Evolutionary conservation across 2,797 vertebrate species (phyloP), one percentile per base, ranked within the genome.

Genomic region (Pelochelys cantorii): DNA sequence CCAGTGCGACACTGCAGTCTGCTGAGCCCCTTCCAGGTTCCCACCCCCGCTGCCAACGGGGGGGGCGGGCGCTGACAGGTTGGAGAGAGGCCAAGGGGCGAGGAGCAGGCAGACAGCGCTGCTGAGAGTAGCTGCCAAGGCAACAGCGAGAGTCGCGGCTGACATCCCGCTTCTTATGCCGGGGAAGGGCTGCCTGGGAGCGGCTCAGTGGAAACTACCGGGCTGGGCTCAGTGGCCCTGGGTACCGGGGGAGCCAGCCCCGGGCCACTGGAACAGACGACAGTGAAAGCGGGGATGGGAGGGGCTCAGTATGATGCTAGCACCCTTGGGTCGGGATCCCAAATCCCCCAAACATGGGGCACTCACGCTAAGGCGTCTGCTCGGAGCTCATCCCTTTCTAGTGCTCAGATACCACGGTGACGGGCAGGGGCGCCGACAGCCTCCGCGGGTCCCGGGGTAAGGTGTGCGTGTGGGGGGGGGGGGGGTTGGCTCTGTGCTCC

Each of bases 11-110:
- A 3, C 62, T 91, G 75, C 85, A 90, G 85, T 91, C 86, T 92
- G 89, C 88, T 77, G n/a, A 27, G 37, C 75, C 79, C 77, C 77
- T 92, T 89, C 85, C 91, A 92, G 81, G 84, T 57, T 86, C 56
- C n/a, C 37, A 17, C n/a, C 96, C 78, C 93, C 91, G 90, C 85
- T 95, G 93, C 91, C 84, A 84, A 89, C 59, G 90, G 84, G 31
- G 4, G 3, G 59, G 81, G 52, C 22, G 65, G n/a, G 20, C 22
- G 42, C 22, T 75, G 55, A 52, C 37, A 71, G n/a, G 5, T 23
- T 86, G 93, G 86, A 91, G 71, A 54, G 18, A 42, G 86, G 88
- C 93, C 92, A 84, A 68, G 60, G 29, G 55, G 7, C 83, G 20
- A 85, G 27, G 81, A 10, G 42, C 57, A 81, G 86, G 90, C 27